Evolutionary conservation across 2,797 vertebrate genomes (phyloP), one percentile per base, ranked within the genome.

Genomic region (Distichodus sexfasciatus): DNA sequence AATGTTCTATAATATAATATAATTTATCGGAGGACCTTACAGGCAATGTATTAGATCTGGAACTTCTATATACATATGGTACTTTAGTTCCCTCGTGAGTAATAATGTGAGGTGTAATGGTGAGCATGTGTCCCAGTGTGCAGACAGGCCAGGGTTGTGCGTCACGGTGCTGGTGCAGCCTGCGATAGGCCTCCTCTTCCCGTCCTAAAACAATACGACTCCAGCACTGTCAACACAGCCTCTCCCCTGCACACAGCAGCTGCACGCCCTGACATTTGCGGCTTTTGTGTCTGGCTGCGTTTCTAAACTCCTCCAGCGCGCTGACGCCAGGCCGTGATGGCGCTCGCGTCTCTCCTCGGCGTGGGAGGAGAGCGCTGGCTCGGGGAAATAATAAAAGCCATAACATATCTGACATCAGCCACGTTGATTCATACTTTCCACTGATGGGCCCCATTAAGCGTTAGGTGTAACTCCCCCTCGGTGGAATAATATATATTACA

Each of bases 41-140:
- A n/a, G n/a, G n/a, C n/a, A n/a, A n/a, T n/a, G n/a, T n/a, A n/a
- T n/a, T n/a, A n/a, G n/a, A n/a, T n/a, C n/a, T n/a, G n/a, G n/a
- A n/a, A n/a, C n/a, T n/a, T n/a, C n/a, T n/a, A n/a, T n/a, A 43
- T 62, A 50, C 55, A 50, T 50, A 67, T 71, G 48, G 53, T 67
- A 47, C 63, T 38, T 33, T 57, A 57, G 60, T 53, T n/a, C 60
- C 66, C 44, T 47, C 66, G 59, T 73, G 85, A 87, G 84, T 87
- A 84, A n/a, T n/a, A n/a, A 89, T 80, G 83, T 68, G 47, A 81
- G 83, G 79, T 86, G 84, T 86, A 90, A 91, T 90, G 84, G 85
- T 84, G 76, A 84, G 84, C 90, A 90, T 88, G 81, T 90, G 89
- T 80, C 44, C 19, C 77, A 50, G 74, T 83, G 78, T 85, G 79